Base-by-base conservation (phyloP, 2,113 vertebrate genomes). In the Collichthys lucidus region DNA sequence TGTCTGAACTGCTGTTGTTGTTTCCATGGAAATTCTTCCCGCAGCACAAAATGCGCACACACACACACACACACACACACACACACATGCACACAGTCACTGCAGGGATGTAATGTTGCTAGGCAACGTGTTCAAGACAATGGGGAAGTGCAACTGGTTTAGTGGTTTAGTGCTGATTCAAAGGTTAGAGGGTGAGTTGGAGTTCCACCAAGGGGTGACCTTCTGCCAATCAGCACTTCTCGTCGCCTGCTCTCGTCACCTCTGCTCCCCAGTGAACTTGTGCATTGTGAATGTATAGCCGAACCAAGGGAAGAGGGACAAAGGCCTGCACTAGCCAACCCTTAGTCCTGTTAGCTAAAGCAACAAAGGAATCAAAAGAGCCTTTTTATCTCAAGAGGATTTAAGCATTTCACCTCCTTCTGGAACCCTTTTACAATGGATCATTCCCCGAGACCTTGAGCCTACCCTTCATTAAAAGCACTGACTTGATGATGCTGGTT, bases 21-120 rank as follows among this genome's bases (percentile, higher is more conserved):
- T 93, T 93, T 88, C 91, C 90, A 90, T 93, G 89, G 90, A 90
- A 91, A 92, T 92, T 66, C 74, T 65, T 87, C 82, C 82, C 63
- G 79, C 84, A 68, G 74, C 83, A 86, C 78, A 52, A 79, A 70
- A 72, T 60, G 11, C 62, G n/a, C n/a, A n/a, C n/a, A n/a, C n/a
- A n/a, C n/a, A n/a, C n/a, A n/a, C n/a, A n/a, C n/a, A n/a, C n/a
- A n/a, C n/a, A n/a, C n/a, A 60, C 77, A 20, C 62, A 35, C 65
- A 35, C 29, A 29, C 64, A 70, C 80, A 56, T 22, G 17, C 49
- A 65, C 50, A 49, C 15, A 79, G 49, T 71, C 77, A 49, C 82
- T 77, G 87, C 78, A 67, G 79, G 88, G 89, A 90, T 83, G 66
- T 63, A 59, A 86, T 68, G 91, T 95, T 93, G 93, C 93, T 91